Evolutionary conservation across 92 coral and sea anemone species (phyloP).

Genomic region (Isaurus tuberculatus): DNA sequence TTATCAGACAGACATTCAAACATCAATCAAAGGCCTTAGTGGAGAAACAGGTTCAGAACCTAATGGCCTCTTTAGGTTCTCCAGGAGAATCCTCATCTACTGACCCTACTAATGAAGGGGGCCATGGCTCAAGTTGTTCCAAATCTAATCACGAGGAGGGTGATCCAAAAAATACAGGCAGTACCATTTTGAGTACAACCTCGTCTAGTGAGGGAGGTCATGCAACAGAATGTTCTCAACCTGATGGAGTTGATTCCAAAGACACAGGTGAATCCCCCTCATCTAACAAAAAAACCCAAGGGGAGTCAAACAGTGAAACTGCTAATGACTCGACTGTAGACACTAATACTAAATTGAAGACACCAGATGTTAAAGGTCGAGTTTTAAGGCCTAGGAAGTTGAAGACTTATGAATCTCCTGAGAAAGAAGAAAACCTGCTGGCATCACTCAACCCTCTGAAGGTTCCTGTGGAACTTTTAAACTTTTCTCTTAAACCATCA

Average conservation of each 20-base stretch:
- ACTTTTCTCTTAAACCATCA: conserved; percentile 45
- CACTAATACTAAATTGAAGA: not conserved
- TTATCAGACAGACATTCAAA: conserved; percentile 58
- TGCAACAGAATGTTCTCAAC: not conserved
- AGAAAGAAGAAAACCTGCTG: conserved; percentile 48
- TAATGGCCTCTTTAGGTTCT: conserved; percentile 15
- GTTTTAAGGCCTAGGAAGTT: conserved; percentile 36
- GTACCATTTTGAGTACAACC: not conserved
- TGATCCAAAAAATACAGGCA: not conserved
- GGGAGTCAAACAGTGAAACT: not conserved
- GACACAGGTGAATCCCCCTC: not conserved
- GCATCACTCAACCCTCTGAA: conserved; percentile 88
- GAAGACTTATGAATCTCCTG: conserved; percentile 18
- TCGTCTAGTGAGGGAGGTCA: not conserved
- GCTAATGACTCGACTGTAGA: not conserved
- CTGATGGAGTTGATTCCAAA: not conserved
- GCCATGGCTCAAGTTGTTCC: not conserved
- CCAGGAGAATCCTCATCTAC: conserved; percentile 8
- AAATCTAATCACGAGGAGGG: not conserved
- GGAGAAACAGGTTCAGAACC: conserved; percentile 44
- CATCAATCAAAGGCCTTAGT: conserved; percentile 52
- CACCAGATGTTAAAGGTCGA: not conserved
- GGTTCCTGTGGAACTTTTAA: conserved; percentile 87
- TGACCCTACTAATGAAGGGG: not conserved
- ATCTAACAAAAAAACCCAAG: not conserved